phyloP scores from a whole-genome alignment of 35 echinoderm and acorn worm species.

The Anneissia japonica region DNA sequence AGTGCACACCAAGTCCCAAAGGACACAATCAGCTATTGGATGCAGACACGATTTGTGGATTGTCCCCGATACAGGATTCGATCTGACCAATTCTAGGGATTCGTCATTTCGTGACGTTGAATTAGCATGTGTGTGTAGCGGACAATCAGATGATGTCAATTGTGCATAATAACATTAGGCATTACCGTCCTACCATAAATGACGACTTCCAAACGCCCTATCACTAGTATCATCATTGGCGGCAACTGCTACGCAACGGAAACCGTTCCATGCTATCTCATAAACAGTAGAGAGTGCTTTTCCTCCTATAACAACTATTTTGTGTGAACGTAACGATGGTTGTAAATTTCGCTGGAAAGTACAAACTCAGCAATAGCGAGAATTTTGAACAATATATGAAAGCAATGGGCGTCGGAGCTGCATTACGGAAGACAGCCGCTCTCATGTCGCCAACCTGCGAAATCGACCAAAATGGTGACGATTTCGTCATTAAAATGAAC shows the following conservation, averaged over 20 bases:
- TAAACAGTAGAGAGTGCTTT: too few species aligned
- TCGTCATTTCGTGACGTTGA: background rate
- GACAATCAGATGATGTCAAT: background rate
- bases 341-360: slow-evolving; percentile 61
- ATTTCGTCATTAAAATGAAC: slow-evolving; percentile 90
- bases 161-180: background rate
- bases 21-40: background rate
- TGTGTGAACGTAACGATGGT: background rate
- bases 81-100: background rate
- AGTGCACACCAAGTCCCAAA: background rate
- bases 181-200: background rate
- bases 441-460: slow-evolving; percentile 88
- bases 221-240: background rate
- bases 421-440: slow-evolving; percentile 68
- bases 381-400: slow-evolving; percentile 96
- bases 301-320: too few species aligned
- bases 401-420: slow-evolving; percentile 69
- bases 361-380: slow-evolving; percentile 82
- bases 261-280: background rate
- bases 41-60: too few species aligned
- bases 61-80: background rate
- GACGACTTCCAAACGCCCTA: background rate
- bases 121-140: background rate
- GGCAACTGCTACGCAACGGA: background rate
- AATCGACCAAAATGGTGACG: slow-evolving; percentile 37